phyloP scores from a whole-genome alignment of 2,113 vertebrate genomes.

The Agapornis roseicollis region DNA sequence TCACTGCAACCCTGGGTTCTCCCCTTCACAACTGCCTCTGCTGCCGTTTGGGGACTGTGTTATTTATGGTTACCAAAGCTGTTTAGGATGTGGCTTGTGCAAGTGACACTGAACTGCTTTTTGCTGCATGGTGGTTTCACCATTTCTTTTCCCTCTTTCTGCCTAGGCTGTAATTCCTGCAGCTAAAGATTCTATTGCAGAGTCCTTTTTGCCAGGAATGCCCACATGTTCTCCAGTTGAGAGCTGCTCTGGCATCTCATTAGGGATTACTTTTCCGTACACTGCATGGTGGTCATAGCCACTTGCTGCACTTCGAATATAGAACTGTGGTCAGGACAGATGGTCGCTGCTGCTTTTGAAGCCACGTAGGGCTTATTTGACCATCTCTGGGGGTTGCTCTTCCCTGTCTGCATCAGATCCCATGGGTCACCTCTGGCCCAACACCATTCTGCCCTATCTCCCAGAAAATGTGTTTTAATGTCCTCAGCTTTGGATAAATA shows the following conservation, averaged over 20 bases:
- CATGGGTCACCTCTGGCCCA: not conserved
- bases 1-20: not conserved
- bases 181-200: not conserved
- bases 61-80: not conserved
- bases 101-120: not conserved
- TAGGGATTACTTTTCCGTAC: not conserved
- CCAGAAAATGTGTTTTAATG: not conserved
- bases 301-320: not conserved
- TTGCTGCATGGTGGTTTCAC: not conserved
- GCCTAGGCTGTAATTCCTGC: not conserved
- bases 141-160: constrained; percentile 13
- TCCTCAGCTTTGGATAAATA: not conserved
- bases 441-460: not conserved
- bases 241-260: not conserved
- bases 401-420: not conserved
- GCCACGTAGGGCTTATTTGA: not conserved
- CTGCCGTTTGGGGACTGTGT: not conserved
- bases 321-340: not conserved
- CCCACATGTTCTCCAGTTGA: not conserved
- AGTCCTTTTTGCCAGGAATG: not conserved
- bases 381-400: not conserved
- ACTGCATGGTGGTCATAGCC: not conserved
- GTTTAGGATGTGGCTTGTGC: not conserved
- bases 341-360: not conserved
- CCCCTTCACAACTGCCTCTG: not conserved